Evolutionary conservation across 2,888 invertebrate species (phyloP), one percentile per base, ranked within the genome.

Genomic region (Cybosia mesomella): DNA sequence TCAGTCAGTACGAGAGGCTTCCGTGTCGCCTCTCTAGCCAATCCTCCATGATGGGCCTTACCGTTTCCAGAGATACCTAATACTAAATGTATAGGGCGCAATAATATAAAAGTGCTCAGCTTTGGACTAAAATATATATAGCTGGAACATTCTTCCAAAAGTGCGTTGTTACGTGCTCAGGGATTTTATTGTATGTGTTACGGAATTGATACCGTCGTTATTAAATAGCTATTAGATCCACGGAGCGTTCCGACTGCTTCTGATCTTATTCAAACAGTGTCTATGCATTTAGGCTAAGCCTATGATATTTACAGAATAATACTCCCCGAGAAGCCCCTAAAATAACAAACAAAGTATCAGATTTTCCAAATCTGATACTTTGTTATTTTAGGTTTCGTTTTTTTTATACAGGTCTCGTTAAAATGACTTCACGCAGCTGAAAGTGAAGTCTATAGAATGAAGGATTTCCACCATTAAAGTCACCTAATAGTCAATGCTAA

Each of bases 161-260:
- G 70, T 70, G 59, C 58, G 64, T 67, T 75, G 70, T 68, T 73
- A 75, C 75, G 66, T 75, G 70, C 70, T 66, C 68, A 58, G 67
- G 36, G 58, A 64, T 72, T 79, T 75, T 75, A 73, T 75, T 69
- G 62, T 74, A 67, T 55, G 68, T 64, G 62, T 64, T 62, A 65
- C 59, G 49, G 63, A 67, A 75, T 70, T 69, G 69, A 69, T 77
- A 77, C 58, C 57, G 57, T 34, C 63, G 58, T 66, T 53, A 73
- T 76, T 49, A 72, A 72, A 79, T 75, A 67, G 70, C 70, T 79
- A 75, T 70, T 68, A 72, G 67, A 59, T 71, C 66, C 64, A 58
- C 34, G 64, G 62, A 66, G 57, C 68, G 32, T n/a, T 60, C 60
- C 58, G 55, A 65, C 64, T 58, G 58, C 36, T 63, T 39, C 49